Conservation (phyloP, 2,797 vertebrate species). For the Diplodus sargus region DNA sequence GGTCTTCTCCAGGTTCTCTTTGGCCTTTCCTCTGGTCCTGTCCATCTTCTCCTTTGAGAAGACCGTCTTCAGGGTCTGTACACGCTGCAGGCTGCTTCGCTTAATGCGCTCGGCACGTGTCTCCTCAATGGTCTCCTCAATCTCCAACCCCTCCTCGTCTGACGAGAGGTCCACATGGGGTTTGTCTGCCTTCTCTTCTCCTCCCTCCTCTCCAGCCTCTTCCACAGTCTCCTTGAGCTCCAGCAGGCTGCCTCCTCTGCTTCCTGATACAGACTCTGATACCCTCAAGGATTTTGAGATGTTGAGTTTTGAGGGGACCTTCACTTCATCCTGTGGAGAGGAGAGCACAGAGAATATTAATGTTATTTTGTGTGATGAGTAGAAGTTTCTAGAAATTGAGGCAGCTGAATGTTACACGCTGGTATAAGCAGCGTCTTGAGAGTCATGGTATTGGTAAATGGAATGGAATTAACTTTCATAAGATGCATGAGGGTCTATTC, state of each 20-base stretch:
- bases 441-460: neutral
- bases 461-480: neutral
- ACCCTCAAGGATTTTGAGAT: conserved; percentile 94
- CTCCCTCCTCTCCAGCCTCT: conserved; percentile 80
- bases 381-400: neutral
- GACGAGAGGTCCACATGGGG: conserved; percentile 92
- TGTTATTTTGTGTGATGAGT: neutral
- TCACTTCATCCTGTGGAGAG: conserved; percentile 92
- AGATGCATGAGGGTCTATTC: conserved; percentile 2
- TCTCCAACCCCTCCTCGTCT: conserved; percentile 94
- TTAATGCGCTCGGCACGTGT: conserved; percentile 93
- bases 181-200: conserved; percentile 87
- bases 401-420: neutral
- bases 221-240: conserved; percentile 82
- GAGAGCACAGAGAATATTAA: conserved; percentile 31
- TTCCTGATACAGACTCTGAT: conserved; percentile 86
- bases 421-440: too few species aligned
- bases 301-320: conserved; percentile 92
- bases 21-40: conserved; percentile 94
- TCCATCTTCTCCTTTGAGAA: conserved; percentile 99
- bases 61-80: conserved; percentile 95
- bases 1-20: conserved; percentile 94
- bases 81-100: conserved; percentile 93
- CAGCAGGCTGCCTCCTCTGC: conserved; percentile 85
- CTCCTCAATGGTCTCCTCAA: conserved; percentile 92